Evolutionary conservation across 2,113 vertebrate genomes (phyloP), one percentile per base, ranked within the genome.

Genomic region (Diadophis punctatus): DNA sequence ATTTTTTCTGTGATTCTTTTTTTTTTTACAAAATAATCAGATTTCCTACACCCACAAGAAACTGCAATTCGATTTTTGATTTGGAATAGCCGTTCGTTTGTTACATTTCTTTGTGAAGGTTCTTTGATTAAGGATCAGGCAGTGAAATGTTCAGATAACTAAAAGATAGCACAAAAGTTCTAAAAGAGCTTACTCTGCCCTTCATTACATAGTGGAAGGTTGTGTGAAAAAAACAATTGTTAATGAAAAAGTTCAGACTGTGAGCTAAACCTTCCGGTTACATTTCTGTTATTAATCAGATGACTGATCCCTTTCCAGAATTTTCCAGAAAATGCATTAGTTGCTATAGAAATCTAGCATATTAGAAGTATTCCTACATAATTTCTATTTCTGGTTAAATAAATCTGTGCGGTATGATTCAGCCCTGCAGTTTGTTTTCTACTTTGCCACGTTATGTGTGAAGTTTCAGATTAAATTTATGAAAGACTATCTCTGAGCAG

Each of bases 281-380:
- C 74, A 12, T 56, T 89, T 58, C 89, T 91, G 84, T 63, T n/a
- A 51, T 89, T 23, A 91, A 22, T 56, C 56, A 90, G 80, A 91
- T 63, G 46, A n/a, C 60, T 3, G 0, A 87, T 87, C 49, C 43
- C 18, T 51, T 1, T 0, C 30, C 46, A 53, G 46, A 88, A 58
- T 92, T 93, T n/a, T 88, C 52, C 60, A 48, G 56, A 43, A 88
- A 86, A 90, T 85, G 53, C 49, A 48, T 27, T 58, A 60, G 90
- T 25, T 93, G 3, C 89, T 93, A 11, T 68, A 68, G 0, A 39
- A 52, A 43, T 88, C 56, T 86, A 46, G 7, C 25, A 80, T 12
- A 90, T 34, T 55, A 11, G 88, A 46, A 30, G 89, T 88, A 30
- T 0, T 0, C 3, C 60, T 86, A 22, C 52, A 87, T 80, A 80